Evolutionary conservation across 1,140 invertebrate genomes (phyloP).

Genomic region (Stenopsyche tienmushanensis): DNA sequence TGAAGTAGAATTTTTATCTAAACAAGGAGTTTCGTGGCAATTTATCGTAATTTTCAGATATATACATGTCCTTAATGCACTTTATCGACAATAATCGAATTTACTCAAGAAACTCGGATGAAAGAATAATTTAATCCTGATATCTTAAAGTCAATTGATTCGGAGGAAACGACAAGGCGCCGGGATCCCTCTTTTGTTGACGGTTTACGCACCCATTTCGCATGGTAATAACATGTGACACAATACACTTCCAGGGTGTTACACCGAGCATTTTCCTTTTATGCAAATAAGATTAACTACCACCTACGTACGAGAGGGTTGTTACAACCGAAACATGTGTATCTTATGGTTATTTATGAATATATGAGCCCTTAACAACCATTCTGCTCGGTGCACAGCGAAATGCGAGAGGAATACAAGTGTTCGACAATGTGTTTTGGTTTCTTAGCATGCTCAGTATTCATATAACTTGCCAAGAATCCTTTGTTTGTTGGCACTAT

Average conservation of each 20-base stretch:
- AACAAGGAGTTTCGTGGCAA: too few species aligned
- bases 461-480: too few species aligned
- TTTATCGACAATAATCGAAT: too few species aligned
- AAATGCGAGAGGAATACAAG: background rate
- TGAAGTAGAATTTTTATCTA: too few species aligned
- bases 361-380: conserved; percentile 16
- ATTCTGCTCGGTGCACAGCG: background rate
- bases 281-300: conserved; percentile 23
- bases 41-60: too few species aligned
- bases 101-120: too few species aligned
- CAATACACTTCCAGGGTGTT: conserved; percentile 1
- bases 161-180: too few species aligned
- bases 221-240: background rate
- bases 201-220: conserved; percentile 1
- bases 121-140: too few species aligned
- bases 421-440: conserved; percentile 2
- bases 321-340: background rate
- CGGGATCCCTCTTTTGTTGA: background rate
- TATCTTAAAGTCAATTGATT: too few species aligned
- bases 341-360: conserved; percentile 17
- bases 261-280: conserved; percentile 7
- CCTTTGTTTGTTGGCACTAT: too few species aligned
- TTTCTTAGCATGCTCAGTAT: background rate
- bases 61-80: too few species aligned
- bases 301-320: background rate